These are phyloP conservation scores for Rhinopithecus roxellana DNA, from an alignment of 2,113 vertebrate species.

Conservation along the genomic window DNA sequence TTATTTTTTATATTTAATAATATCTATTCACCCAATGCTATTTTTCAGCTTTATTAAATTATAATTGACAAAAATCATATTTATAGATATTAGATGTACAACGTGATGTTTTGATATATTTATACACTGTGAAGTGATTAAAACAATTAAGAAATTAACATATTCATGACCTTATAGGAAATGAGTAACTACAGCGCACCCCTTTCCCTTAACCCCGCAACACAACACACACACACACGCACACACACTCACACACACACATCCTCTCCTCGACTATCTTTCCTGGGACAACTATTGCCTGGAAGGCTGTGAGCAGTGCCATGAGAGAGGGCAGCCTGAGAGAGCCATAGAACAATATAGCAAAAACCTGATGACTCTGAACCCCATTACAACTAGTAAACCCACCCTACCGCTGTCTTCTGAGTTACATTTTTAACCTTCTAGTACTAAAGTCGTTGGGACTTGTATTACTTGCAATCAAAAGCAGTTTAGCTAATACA, in stretches of 20 bases:
- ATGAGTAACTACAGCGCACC: too few relatives aligned
- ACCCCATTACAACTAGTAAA: background rate
- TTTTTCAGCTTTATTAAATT: background rate
- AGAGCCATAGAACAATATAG: background rate
- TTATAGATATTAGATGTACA: background rate
- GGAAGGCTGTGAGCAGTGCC: background rate
- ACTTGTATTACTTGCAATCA: background rate
- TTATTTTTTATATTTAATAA: background rate
- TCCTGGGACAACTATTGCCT: background rate
- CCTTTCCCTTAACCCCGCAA: too few relatives aligned
- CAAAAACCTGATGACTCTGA: background rate
- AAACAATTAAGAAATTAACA: background rate
- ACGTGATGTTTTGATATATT: background rate
- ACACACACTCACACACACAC: background rate
- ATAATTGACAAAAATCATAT: background rate
- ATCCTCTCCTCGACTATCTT: background rate
- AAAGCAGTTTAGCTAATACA: background rate
- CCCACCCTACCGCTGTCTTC: background rate
- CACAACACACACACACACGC: background rate
- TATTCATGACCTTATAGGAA: too few relatives aligned
- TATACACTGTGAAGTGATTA: background rate
- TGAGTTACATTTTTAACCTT: background rate
- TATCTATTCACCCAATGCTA: background rate
- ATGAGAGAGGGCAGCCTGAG: background rate
- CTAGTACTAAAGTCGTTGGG: background rate